Evolutionary conservation across 2,888 invertebrate genomes (phyloP).

Genomic region (Euzetes globulus): DNA sequence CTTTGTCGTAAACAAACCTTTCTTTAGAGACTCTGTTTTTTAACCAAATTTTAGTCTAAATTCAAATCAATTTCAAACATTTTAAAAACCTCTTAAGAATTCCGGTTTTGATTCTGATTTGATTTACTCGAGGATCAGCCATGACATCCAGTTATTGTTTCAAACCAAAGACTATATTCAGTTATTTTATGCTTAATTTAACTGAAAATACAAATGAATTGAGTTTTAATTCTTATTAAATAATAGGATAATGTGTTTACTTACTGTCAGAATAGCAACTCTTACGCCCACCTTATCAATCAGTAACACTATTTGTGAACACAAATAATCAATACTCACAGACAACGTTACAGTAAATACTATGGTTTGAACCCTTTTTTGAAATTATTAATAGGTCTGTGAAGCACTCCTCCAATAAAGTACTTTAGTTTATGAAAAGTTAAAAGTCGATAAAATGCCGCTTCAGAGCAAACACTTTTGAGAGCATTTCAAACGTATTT

Average conservation of each 20-base stretch:
- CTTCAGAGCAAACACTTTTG: not conserved
- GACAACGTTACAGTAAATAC: no score
- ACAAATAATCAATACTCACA: no score
- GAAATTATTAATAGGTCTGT: no score
- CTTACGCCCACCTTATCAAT: not conserved
- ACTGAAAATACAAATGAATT: no score
- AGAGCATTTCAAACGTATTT: not conserved
- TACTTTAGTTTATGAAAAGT: not conserved
- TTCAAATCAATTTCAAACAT: not conserved
- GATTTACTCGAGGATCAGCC: conserved; percentile 34
- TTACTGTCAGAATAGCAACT: conserved; percentile 2
- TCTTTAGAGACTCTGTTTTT: conserved; percentile 63
- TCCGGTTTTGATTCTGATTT: conserved; percentile 34
- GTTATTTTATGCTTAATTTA: no score
- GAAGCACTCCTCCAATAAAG: not conserved
- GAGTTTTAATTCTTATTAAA: no score
- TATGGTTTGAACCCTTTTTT: no score
- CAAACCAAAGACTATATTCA: not conserved
- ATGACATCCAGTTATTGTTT: not conserved
- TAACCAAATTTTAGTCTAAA: not conserved
- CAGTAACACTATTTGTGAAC: no score
- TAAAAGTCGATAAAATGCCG: not conserved
- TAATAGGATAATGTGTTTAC: not conserved
- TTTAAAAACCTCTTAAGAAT: conserved; percentile 34
- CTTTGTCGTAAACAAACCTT: conserved; percentile 76